Conservation (phyloP, 2,888 invertebrate species). For the Melanostoma scalare region DNA sequence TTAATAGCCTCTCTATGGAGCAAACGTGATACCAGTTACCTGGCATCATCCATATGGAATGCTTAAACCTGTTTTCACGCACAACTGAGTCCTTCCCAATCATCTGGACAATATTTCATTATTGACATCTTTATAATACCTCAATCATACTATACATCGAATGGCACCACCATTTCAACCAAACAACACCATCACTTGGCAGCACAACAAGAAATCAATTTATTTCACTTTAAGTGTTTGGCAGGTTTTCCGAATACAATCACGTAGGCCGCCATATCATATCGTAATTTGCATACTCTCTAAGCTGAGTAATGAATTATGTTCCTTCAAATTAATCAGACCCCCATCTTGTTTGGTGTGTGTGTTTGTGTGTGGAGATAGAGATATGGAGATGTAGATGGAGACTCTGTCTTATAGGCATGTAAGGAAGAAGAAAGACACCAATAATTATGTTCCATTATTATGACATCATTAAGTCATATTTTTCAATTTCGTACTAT, state of each 20-base stretch:
- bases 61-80: slow-evolving; percentile 28
- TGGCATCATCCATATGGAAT: slow-evolving; percentile 19
- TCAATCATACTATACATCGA: slow-evolving; percentile 44
- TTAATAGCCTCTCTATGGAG: slow-evolving; percentile 18
- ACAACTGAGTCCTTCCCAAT: slow-evolving; percentile 10
- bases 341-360: neutral
- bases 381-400: neutral
- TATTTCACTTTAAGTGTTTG: slow-evolving; percentile 29
- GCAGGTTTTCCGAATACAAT: slow-evolving; percentile 3
- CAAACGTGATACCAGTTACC: slow-evolving; percentile 39
- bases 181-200: slow-evolving; percentile 7
- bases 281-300: slow-evolving; percentile 66
- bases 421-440: slow-evolving; percentile 57
- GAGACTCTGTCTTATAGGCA: neutral
- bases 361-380: neutral
- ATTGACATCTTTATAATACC: slow-evolving; percentile 67
- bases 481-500: slow-evolving; percentile 68
- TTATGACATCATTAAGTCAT: slow-evolving; percentile 73
- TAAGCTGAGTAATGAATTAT: slow-evolving; percentile 54
- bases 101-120: slow-evolving; percentile 48
- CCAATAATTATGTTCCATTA: slow-evolving; percentile 66
- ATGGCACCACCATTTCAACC: slow-evolving; percentile 42
- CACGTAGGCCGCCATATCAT: slow-evolving; percentile 47
- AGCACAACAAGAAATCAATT: slow-evolving; percentile 58
- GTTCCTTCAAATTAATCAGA: slow-evolving; percentile 69